Evolutionary conservation across 92 coral and sea anemone genomes (phyloP).

Genomic region (Phenganax subtilis): DNA sequence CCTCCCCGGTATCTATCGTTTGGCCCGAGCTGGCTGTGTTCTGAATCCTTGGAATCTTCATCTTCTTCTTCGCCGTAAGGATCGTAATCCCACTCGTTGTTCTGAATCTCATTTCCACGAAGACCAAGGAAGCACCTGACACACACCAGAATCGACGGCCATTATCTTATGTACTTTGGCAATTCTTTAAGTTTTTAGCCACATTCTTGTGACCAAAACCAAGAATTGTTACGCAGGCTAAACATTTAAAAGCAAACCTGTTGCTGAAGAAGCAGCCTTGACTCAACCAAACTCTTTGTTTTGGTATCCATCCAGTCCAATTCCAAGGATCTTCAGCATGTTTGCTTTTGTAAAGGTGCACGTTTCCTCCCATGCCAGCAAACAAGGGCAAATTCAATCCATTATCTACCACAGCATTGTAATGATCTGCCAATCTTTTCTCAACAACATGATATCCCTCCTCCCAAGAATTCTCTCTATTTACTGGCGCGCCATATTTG

Average conservation of each 20-base stretch:
- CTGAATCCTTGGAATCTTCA: not conserved
- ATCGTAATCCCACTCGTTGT: slow-evolving; percentile 27
- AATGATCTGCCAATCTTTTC: slow-evolving; percentile 17
- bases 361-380: slow-evolving; percentile 28
- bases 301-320: slow-evolving; percentile 35
- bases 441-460: slow-evolving; percentile 33
- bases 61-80: slow-evolving; percentile 10
- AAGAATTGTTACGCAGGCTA: too few species aligned
- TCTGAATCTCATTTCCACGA: slow-evolving; percentile 36
- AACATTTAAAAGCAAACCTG: not conserved
- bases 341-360: slow-evolving; percentile 1
- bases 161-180: too few species aligned
- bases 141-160: not conserved
- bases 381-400: not conserved
- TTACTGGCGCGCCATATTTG: slow-evolving; percentile 20
- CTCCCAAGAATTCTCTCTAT: slow-evolving; percentile 12
- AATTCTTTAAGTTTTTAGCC: too few species aligned
- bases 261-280: slow-evolving; percentile 19
- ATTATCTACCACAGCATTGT: not conserved
- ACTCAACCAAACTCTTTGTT: slow-evolving; percentile 9
- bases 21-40: slow-evolving; percentile 25
- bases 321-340: slow-evolving; percentile 23
- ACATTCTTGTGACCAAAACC: too few species aligned
- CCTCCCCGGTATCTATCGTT: slow-evolving; percentile 33
- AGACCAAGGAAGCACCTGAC: slow-evolving; percentile 12